These are phyloP conservation scores for Pseudachorutes palmiensis DNA, from an alignment of 1,140 invertebrate species.

Conservation along the genomic window DNA sequence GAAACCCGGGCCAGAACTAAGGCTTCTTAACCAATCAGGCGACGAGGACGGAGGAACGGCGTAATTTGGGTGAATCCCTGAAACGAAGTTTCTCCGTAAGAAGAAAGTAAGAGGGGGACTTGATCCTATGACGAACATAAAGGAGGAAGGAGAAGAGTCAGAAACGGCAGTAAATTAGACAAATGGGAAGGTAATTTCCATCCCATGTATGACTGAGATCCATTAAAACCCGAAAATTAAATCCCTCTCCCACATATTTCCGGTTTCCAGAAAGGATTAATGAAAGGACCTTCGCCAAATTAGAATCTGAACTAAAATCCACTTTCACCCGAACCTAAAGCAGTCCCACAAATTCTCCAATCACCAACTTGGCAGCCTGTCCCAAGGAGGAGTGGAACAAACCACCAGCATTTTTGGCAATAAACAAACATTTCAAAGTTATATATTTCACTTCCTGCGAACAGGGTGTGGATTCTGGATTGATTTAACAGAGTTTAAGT, in stretches of 20 bases:
- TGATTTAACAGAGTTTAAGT: too few species aligned
- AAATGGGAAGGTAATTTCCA: constrained; percentile 13
- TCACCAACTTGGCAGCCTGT: background rate
- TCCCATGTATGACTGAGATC: background rate
- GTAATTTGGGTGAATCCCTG: too few species aligned
- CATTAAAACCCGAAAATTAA: constrained; percentile 8
- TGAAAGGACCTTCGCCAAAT: background rate
- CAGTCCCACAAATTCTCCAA: background rate
- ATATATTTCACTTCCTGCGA: too few species aligned
- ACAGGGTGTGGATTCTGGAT: too few species aligned
- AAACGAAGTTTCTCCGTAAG: too few species aligned
- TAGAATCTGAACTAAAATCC: background rate
- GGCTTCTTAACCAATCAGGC: too few species aligned
- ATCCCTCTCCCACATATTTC: constrained; percentile 6
- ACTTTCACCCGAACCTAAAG: background rate
- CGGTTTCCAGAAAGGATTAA: constrained; percentile 3
- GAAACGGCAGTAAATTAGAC: constrained; percentile 12
- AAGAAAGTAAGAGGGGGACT: background rate
- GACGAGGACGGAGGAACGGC: too few species aligned
- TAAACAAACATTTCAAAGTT: too few species aligned
- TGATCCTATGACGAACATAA: constrained; percentile 3
- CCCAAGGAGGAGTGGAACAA: too few species aligned
- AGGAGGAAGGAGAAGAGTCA: constrained; percentile 1
- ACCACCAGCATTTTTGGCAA: too few species aligned
- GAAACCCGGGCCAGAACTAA: too few species aligned